phyloP scores from a whole-genome alignment of 2,113 vertebrate species.

The Gadus macrocephalus region DNA sequence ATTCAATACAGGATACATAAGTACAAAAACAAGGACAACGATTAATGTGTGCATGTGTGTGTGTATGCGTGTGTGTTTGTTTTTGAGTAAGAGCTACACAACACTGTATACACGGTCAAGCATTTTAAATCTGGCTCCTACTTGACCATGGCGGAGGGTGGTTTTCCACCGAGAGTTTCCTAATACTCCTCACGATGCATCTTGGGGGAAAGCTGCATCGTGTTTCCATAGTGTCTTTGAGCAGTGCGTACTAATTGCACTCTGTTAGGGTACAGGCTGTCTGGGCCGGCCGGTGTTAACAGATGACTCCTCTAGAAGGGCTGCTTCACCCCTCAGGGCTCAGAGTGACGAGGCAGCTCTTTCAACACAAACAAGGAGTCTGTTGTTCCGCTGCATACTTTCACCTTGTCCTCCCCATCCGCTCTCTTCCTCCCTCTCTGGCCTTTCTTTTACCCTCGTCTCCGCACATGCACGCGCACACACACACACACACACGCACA shows the following conservation, averaged over 20 bases:
- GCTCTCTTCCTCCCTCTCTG: slow-evolving; percentile 56
- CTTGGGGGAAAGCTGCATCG: too few relatives aligned
- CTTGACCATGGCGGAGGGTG: too few relatives aligned
- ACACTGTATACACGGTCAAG: too few relatives aligned
- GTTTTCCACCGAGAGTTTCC: too few relatives aligned
- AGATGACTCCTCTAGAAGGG: slow-evolving; percentile 22
- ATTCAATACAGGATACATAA: too few relatives aligned
- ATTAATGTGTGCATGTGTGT: too few relatives aligned
- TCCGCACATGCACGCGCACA: not conserved
- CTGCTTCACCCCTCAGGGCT: slow-evolving; percentile 26
- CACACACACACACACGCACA: too few relatives aligned
- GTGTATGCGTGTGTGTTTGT: too few relatives aligned
- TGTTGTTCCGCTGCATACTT: slow-evolving; percentile 71
- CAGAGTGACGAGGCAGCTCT: slow-evolving; percentile 61
- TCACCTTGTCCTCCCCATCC: slow-evolving; percentile 53
- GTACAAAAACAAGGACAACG: too few relatives aligned
- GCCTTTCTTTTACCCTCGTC: slow-evolving; percentile 1
- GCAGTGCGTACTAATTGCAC: not conserved
- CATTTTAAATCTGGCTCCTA: too few relatives aligned
- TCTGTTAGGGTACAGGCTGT: slow-evolving; percentile 13
- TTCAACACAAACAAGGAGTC: slow-evolving; percentile 67
- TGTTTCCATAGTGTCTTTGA: not conserved
- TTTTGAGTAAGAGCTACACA: too few relatives aligned
- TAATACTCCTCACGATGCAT: too few relatives aligned
- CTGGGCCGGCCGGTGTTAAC: slow-evolving; percentile 17